Evolutionary conservation across 1,140 invertebrate genomes (phyloP), one percentile per base, ranked within the genome.

Genomic region (Ctenoplectra terminalis): DNA sequence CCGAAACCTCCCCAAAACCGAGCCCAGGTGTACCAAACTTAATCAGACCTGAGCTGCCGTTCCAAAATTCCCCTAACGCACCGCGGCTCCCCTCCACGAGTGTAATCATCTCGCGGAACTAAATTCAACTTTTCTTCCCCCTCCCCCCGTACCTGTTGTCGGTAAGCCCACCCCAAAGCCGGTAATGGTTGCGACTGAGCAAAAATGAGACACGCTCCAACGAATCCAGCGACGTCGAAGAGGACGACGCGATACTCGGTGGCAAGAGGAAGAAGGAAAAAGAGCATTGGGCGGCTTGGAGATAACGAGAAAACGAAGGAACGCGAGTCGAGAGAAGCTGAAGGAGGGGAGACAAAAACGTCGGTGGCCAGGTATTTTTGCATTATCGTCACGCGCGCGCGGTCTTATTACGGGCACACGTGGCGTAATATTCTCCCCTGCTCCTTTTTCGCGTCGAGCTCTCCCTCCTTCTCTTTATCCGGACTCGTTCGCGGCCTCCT

Each of bases 401-500:
- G 88, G 90, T 92, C 90, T 92, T 92, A 92, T 92, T 92, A 92
- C 90, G 74, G 87, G 88, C 91, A 92, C 91, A 92, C 91, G 91
- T 92, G 91, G 91, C 89, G 90, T 92, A 92, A 92, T 92, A 92
- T 92, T 92, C 90, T 88, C 67, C 81, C 81, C 71, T 40, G 56
- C 15, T 7, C 76, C 81, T 43, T 80, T 82, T 58, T n/a, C 17
- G 43, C 56, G 31, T 86, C 67, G 5, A n/a, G n/a, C 13, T 29
- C 67, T 26, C 15, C 31, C 34, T n/a, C 9, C 8, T 29, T 54
- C 26, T 54, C 17, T 71, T 52, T 61, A 26, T 69, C 29, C 74
- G 74, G 54, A 74, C 76, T 74, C 76, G 74, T 63, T 64, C 84
- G 84, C 72, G 67, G 86, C 84, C 80, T 64, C 64, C 58, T 83